Evolutionary conservation across 37 sponge, comb jelly and placozoan genomes (phyloP).

Genomic region (Chondrilla cf. caribensis): DNA sequence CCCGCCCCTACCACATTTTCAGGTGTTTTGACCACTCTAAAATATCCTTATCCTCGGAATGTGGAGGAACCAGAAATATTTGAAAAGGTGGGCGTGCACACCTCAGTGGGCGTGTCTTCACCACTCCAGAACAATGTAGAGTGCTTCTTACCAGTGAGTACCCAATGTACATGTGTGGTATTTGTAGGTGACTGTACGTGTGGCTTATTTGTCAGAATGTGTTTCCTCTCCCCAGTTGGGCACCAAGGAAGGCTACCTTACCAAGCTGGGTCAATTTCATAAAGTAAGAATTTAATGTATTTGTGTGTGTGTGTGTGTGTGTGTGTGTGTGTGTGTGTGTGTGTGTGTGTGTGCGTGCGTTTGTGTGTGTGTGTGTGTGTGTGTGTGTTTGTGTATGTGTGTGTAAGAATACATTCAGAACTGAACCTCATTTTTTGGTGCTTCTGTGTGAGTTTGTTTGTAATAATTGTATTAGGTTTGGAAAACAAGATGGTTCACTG

Average conservation of each 20-base stretch:
- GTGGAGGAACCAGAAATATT: not conserved
- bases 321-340: too few species aligned
- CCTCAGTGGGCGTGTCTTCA: not conserved
- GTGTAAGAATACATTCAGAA: too few species aligned
- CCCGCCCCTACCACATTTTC: not conserved
- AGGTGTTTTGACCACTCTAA: conserved; percentile 16
- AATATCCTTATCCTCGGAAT: conserved; percentile 9
- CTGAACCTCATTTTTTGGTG: too few species aligned
- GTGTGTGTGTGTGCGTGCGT: too few species aligned
- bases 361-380: too few species aligned
- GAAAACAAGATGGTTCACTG: conserved; percentile 4
- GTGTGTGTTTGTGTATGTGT: too few species aligned
- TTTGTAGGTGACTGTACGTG: too few species aligned
- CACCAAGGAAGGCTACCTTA: conserved; percentile 11
- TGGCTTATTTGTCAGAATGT: too few species aligned
- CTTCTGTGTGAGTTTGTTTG: not conserved
- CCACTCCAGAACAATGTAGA: not conserved
- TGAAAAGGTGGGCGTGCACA: conserved; percentile 1
- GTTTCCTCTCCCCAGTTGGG: not conserved
- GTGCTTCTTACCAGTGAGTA: not conserved
- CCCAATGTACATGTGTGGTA: too few species aligned
- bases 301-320: not conserved
- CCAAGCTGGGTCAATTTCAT: conserved; percentile 6
- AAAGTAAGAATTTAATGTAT: not conserved
- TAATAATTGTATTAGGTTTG: not conserved